phyloP scores from a whole-genome alignment of 2,113 vertebrate species.

The Harpagus bidentatus region DNA sequence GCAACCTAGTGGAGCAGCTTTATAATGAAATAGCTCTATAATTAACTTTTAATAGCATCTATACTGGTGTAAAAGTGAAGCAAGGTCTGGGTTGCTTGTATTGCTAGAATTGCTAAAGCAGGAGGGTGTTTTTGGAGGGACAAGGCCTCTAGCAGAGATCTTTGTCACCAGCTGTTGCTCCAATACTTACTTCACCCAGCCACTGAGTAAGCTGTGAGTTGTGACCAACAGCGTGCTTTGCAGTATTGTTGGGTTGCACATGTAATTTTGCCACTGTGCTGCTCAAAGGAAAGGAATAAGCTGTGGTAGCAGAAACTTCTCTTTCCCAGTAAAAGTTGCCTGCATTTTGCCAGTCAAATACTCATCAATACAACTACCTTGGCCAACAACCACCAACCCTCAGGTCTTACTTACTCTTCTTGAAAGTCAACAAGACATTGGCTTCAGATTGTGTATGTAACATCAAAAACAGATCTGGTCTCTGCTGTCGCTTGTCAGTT shows the following conservation, averaged over 20 bases:
- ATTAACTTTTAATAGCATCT: neutral
- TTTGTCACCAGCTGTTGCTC: neutral
- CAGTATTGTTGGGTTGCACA: neutral
- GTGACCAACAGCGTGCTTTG: neutral
- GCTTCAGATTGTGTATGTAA: rapidly evolving
- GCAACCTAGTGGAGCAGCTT: neutral
- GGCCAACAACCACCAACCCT: neutral
- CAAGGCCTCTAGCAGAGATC: neutral
- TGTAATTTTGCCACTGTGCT: neutral
- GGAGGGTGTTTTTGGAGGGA: rapidly evolving
- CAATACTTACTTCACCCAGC: neutral
- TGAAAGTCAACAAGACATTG: neutral
- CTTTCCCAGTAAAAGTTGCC: neutral
- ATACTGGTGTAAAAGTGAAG: rapidly evolving
- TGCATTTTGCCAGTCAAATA: neutral
- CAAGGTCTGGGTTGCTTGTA: neutral
- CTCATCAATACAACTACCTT: neutral
- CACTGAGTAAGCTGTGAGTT: neutral
- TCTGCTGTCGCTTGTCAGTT: neutral
- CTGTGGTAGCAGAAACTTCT: neutral
- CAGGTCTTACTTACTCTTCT: neutral
- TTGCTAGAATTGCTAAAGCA: neutral
- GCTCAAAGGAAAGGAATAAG: neutral
- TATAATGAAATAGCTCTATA: neutral
- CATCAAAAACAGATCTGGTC: neutral